phyloP scores from a whole-genome alignment of 2,113 vertebrate genomes.

The Halcyon senegalensis region DNA sequence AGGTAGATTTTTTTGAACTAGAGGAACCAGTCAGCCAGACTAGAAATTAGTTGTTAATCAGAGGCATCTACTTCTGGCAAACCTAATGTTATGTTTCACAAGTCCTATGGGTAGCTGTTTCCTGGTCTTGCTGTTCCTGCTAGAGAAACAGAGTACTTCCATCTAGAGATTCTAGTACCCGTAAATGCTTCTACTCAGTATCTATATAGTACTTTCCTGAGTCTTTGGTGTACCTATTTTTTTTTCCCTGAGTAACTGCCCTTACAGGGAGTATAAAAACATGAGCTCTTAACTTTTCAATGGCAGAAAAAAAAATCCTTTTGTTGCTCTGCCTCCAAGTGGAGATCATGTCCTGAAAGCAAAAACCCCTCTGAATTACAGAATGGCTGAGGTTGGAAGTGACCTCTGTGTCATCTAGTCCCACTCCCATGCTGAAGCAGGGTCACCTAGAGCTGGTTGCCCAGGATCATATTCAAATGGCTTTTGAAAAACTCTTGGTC shows the following conservation, averaged over 20 bases:
- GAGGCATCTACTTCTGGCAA: background rate
- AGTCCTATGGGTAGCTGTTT: background rate
- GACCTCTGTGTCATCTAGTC: background rate
- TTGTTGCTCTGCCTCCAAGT: background rate
- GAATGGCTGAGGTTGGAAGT: background rate
- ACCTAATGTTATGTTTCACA: background rate
- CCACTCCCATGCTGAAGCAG: background rate
- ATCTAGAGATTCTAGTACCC: background rate
- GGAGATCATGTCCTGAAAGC: background rate
- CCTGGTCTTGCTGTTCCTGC: background rate
- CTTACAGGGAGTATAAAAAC: background rate
- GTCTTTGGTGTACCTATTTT: background rate
- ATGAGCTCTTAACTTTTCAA: background rate
- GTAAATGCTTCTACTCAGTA: background rate
- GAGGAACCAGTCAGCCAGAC: background rate
- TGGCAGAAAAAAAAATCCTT: background rate
- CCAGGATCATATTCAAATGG: background rate
- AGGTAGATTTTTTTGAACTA: background rate
- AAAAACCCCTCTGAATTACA: background rate
- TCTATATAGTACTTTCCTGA: background rate
- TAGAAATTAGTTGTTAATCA: background rate
- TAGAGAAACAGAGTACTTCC: background rate
- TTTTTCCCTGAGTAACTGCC: background rate
- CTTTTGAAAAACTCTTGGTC: background rate
- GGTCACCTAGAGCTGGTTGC: background rate